Percentiles rank a stretch among this genome's conserved stretches.
phyloP scores from a whole-genome alignment of 1,140 invertebrate genomes.

The Diplogasteroides magnus region DNA sequence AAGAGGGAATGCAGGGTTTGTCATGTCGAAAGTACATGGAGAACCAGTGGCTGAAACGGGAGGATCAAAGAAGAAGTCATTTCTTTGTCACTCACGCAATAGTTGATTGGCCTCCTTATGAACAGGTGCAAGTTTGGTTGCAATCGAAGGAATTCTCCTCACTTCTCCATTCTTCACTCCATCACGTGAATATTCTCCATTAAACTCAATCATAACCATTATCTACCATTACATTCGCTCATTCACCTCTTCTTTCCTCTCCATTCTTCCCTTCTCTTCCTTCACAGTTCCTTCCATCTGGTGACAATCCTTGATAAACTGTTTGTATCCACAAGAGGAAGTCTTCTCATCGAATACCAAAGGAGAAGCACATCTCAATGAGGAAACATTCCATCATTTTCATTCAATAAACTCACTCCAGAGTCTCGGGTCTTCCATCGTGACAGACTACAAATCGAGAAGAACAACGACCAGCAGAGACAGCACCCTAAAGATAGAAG shows the following conservation, averaged over 20 bases:
- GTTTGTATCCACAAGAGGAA: conserved; percentile 1
- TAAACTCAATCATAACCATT: too few relatives aligned
- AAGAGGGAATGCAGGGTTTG: neutral
- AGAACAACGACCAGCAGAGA: neutral
- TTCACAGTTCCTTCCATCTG: too few relatives aligned
- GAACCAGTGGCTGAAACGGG: neutral
- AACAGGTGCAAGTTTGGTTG: too few relatives aligned
- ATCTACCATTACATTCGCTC: too few relatives aligned
- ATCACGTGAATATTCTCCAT: too few relatives aligned
- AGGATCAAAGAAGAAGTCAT: too few relatives aligned
- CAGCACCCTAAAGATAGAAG: neutral
- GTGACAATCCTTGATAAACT: conserved; percentile 5
- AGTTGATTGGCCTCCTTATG: too few relatives aligned
- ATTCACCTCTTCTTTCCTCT: too few relatives aligned
- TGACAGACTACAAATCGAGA: neutral
- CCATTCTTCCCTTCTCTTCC: too few relatives aligned
- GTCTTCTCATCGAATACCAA: neutral
- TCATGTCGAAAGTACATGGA: neutral
- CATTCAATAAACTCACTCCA: neutral
- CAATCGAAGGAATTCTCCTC: too few relatives aligned
- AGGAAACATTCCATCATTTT: neutral
- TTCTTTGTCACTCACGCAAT: too few relatives aligned
- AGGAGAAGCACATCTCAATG: neutral
- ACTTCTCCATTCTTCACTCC: too few relatives aligned
- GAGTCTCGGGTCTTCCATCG: neutral